Percentiles rank a stretch among this genome's conserved stretches.
Conservation (phyloP, 2,113 vertebrate genomes). For the Chroicocephalus ridibundus region DNA sequence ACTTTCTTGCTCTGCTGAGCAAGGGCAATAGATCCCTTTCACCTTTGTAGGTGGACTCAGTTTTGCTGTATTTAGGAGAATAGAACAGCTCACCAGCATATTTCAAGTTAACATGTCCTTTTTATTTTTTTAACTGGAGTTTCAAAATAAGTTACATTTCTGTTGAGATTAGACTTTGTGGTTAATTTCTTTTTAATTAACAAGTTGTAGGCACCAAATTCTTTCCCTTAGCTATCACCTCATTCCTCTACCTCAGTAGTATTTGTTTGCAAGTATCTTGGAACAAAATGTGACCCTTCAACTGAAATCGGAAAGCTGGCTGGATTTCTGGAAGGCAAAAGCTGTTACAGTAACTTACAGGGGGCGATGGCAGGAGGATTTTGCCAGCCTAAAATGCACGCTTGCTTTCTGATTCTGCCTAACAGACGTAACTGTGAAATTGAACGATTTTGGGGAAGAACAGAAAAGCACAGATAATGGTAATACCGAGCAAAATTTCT, state of each 20-base stretch:
- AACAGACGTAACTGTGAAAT: slow-evolving; percentile 36
- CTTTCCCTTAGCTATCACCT: background rate
- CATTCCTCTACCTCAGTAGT: background rate
- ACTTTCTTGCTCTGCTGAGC: background rate
- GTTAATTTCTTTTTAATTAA: slow-evolving; percentile 1
- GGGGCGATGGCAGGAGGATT: background rate
- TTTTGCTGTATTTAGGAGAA: slow-evolving; percentile 24
- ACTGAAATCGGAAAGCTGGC: background rate
- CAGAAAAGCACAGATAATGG: slow-evolving; percentile 20
- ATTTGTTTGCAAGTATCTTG: background rate
- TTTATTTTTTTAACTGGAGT: background rate
- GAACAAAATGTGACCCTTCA: slow-evolving; percentile 29
- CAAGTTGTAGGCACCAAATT: background rate
- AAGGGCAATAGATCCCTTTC: background rate
- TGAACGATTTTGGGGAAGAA: slow-evolving; percentile 15
- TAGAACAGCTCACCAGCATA: background rate
- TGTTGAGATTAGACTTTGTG: background rate
- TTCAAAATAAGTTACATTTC: background rate
- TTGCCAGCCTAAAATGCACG: background rate
- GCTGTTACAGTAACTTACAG: slow-evolving; percentile 1
- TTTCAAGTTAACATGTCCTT: background rate
- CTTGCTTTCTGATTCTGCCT: slow-evolving; percentile 27
- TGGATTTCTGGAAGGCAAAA: slow-evolving; percentile 21
- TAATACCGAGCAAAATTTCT: background rate
- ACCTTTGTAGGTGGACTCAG: background rate